Conservation (phyloP, 2,888 invertebrate genomes). For the Tromatobia lineatoria region DNA sequence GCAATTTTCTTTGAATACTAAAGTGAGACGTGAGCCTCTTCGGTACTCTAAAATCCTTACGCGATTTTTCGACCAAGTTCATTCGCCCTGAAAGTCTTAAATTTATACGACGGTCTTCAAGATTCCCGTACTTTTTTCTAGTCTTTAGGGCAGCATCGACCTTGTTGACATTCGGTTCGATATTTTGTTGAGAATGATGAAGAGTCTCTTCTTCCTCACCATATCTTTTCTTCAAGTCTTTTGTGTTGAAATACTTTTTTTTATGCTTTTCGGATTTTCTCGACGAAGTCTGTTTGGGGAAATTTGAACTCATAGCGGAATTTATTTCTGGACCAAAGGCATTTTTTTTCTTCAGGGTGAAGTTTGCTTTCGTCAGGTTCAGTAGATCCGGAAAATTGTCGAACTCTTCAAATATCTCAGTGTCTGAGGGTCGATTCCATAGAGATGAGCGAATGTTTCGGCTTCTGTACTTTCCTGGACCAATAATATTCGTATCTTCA, state of each 20-base stretch:
- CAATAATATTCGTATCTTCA: constrained; percentile 54
- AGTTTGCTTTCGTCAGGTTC: constrained; percentile 41
- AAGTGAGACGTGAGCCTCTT: constrained; percentile 41
- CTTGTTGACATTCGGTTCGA: neutral
- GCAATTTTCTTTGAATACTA: constrained; percentile 58
- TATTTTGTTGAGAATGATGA: constrained; percentile 21
- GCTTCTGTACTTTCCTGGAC: constrained; percentile 45
- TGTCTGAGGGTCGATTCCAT: constrained; percentile 28
- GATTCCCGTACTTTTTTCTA: constrained; percentile 14
- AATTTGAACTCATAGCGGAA: neutral
- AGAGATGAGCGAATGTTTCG: constrained; percentile 52
- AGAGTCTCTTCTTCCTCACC: constrained; percentile 13
- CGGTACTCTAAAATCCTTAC: neutral
- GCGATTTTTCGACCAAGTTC: constrained; percentile 35
- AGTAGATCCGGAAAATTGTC: constrained; percentile 36
- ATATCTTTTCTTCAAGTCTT: neutral
- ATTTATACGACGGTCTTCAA: constrained; percentile 6
- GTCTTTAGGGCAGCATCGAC: neutral
- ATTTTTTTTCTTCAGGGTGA: constrained; percentile 23
- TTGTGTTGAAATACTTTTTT: neutral
- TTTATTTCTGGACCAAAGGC: neutral
- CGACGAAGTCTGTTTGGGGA: neutral
- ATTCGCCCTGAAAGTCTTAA: constrained; percentile 48
- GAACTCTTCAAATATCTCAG: neutral
- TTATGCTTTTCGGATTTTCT: neutral